Evolutionary conservation across 1,140 invertebrate genomes (phyloP), one percentile per base, ranked within the genome.

Genomic region (Sitophilus oryzae): DNA sequence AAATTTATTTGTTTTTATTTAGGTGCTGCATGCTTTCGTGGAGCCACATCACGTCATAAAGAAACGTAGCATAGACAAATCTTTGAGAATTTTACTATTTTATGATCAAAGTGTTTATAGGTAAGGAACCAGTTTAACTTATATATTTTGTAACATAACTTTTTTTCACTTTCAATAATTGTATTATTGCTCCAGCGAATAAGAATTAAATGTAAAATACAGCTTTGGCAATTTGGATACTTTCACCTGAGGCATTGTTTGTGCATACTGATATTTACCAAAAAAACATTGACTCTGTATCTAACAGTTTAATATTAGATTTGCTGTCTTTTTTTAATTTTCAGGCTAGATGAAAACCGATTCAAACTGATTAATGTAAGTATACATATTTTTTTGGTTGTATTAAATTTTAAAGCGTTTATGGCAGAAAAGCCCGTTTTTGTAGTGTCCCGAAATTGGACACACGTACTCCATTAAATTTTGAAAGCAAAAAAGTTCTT

Each of bases 81-180:
- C 85, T 1, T 76, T 96, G 45, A 79, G 92, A 64, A 95, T 96
- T 62, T 82, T 92, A 58, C 78, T 95, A 55, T 85, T 85, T 67
- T 96, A 95, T 71, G 93, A 96, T 70, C 78, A 86, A 53, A 94
- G 91, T 68, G 86, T 96, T 43, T 86, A 87, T 74, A 86, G 84
- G 89, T 92, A 70, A 79, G 82, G 41, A 14, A n/a, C n/a, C n/a
- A n/a, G n/a, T n/a, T n/a, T n/a, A n/a, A n/a, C 14, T 35, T 11
- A 1, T 1, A 35, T 35, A 35, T 11, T 11, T 11, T 35, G 10
- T 35, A 34, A 34, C 14, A 2, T 35, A 11, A 35, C n/a, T 40
- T 15, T 40, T 15, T 40, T 40, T 18, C n/a, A n/a, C n/a, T n/a
- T n/a, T n/a, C n/a, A n/a, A n/a, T n/a, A 9, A n/a, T 40, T 3